Evolutionary conservation across 1,140 invertebrate species (phyloP).

Genomic region (Bombus polaris): DNA sequence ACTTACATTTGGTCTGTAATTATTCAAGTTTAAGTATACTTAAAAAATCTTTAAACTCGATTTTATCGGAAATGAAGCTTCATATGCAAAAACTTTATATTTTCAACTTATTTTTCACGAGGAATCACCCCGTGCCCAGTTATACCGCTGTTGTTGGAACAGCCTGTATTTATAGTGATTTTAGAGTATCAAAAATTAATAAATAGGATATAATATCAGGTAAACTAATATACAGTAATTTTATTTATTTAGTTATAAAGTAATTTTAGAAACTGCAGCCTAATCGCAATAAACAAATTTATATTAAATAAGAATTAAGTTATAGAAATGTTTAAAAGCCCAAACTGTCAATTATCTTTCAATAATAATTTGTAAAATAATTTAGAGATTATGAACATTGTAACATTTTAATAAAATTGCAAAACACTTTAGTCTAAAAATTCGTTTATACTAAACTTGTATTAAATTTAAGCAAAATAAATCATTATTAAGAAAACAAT

Average conservation of each 20-base stretch:
- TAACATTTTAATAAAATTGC: background rate
- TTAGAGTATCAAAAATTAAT: background rate
- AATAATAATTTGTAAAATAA: background rate
- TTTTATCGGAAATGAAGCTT: too few species aligned
- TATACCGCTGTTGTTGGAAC: too few species aligned
- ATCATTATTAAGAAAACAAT: background rate
- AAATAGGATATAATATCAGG: background rate
- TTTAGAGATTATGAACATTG: background rate
- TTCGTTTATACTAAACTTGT: background rate
- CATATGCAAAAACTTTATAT: too few species aligned
- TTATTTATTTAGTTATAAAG: background rate
- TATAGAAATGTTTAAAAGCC: background rate
- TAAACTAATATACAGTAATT: background rate
- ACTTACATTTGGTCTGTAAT: too few species aligned
- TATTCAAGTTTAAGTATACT: too few species aligned
- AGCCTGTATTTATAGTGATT: background rate
- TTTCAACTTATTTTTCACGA: too few species aligned
- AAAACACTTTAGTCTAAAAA: background rate
- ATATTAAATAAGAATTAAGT: background rate
- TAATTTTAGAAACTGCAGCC: background rate
- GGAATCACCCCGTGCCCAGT: too few species aligned
- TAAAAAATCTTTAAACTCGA: too few species aligned
- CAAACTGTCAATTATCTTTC: background rate
- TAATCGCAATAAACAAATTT: background rate
- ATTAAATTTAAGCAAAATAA: background rate